phyloP scores from a whole-genome alignment of 1,140 invertebrate species.

The Brachionus manjavacas region DNA sequence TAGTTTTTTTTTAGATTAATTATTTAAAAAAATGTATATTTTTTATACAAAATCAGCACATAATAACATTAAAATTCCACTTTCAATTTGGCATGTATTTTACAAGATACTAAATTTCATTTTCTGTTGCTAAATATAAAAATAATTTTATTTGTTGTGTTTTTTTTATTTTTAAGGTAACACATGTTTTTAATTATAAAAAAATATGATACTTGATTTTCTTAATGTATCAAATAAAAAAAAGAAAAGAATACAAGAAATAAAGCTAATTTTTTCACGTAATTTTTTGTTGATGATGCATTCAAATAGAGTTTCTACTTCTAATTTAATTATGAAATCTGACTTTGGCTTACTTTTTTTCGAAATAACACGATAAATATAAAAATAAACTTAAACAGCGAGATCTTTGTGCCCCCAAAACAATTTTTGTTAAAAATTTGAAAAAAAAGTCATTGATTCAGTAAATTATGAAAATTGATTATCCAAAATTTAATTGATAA shows the following conservation, averaged over 20 bases:
- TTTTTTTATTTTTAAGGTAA: neutral
- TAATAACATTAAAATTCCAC: neutral
- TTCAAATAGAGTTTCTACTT: too few species aligned
- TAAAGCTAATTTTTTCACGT: neutral
- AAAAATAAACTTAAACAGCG: too few species aligned
- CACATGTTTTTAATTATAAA: neutral
- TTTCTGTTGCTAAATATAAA: neutral
- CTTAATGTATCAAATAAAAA: neutral
- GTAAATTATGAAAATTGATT: too few species aligned
- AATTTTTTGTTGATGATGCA: neutral
- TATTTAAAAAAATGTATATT: slow-evolving; percentile 8
- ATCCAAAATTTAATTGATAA: too few species aligned
- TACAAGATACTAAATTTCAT: neutral
- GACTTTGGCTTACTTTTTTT: too few species aligned
- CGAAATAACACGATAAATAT: too few species aligned
- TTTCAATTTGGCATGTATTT: neutral
- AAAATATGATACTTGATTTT: neutral
- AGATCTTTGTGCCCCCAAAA: too few species aligned
- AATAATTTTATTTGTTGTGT: slow-evolving; percentile 6
- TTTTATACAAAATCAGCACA: neutral
- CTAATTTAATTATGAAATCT: too few species aligned
- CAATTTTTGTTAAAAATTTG: too few species aligned
- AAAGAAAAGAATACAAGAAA: neutral
- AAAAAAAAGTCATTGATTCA: too few species aligned
- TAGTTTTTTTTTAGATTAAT: slow-evolving; percentile 12